Evolutionary conservation across 2,888 invertebrate genomes (phyloP).

Genomic region (Endomychus coccineus): DNA sequence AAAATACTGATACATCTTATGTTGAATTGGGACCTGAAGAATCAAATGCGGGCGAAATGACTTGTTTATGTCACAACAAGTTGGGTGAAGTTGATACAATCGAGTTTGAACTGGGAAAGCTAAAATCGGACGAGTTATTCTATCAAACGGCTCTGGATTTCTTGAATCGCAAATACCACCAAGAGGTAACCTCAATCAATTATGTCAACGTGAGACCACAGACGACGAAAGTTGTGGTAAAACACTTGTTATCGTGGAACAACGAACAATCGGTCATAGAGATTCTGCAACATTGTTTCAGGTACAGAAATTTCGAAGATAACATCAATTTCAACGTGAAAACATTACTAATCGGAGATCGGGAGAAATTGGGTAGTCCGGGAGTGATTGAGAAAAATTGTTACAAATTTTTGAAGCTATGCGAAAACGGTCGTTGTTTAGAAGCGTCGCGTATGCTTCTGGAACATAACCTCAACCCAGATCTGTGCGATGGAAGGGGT

Average conservation of each 20-base stretch:
- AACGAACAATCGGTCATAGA: conserved; percentile 43
- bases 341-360: conserved; percentile 30
- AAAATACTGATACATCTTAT: too few species aligned
- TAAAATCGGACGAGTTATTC: conserved; percentile 10
- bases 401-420: conserved; percentile 32
- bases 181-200: conserved; percentile 1
- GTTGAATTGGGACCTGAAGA: too few species aligned
- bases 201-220: neutral
- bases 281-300: conserved; percentile 48
- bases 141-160: conserved; percentile 3
- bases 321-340: conserved; percentile 32
- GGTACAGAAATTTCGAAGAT: conserved; percentile 41
- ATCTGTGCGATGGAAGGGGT: conserved; percentile 48
- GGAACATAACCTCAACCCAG: conserved; percentile 41
- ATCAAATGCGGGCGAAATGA: too few species aligned
- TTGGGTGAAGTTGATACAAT: conserved; percentile 9
- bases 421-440: conserved; percentile 27
- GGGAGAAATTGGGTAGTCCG: conserved; percentile 28
- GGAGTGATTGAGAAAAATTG: conserved; percentile 34
- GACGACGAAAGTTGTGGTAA: conserved; percentile 28
- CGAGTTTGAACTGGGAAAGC: conserved; percentile 12
- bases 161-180: conserved; percentile 1
- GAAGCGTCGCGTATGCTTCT: conserved; percentile 41
- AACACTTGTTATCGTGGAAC: conserved; percentile 46
- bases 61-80: neutral